Base-by-base conservation (phyloP, 2,113 vertebrate genomes). In the Gavia stellata region DNA sequence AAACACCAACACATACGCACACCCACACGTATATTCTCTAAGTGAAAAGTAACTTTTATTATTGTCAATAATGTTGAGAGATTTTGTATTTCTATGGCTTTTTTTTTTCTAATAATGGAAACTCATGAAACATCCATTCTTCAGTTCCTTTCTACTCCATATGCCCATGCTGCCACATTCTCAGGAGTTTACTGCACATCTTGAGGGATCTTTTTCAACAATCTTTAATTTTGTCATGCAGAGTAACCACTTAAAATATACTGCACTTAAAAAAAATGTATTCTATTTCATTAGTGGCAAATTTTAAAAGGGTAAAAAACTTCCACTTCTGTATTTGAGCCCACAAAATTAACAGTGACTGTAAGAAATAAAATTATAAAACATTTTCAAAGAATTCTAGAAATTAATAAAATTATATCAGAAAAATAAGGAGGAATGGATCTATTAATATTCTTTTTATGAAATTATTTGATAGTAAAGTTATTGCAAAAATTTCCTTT, bases 311-410 rank as follows among this genome's bases (percentile, higher is more conserved):
- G 4, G 1, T 16, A 34, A 90, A 62, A 68, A 66, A 45, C 3
- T 1, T 0, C 0, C 5, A 28, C 3, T 81, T 67, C 17, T 34
- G 4, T 18, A 67, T 75, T 55, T n/a, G 23, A 34, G n/a, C 4
- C 7, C 72, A 65, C 4, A 72, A 82, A 71, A 5, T 66, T 56
- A 47, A 42, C 23, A 40, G 3, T 21, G 4, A 79, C 38, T 50
- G 7, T 29, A 75, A 17, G 12, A 80, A 83, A 67, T 26, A 92
- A 73, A 87, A 44, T 47, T 50, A 24, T 28, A 25, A 81, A 73
- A n/a, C 1, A 6, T 38, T 44, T 85, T 33, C 1, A 33, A 73
- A 59, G 4, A 55, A 62, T 21, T 80, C 4, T 44, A 47, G 3
- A 28, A 34, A 53, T 5, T 16, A 31, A 44, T 61, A 58, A 72